Percentiles rank a stretch among this genome's conserved stretches.
Evolutionary conservation across 2,797 vertebrate species (phyloP).

Genomic region (Gambusia yucatana): DNA sequence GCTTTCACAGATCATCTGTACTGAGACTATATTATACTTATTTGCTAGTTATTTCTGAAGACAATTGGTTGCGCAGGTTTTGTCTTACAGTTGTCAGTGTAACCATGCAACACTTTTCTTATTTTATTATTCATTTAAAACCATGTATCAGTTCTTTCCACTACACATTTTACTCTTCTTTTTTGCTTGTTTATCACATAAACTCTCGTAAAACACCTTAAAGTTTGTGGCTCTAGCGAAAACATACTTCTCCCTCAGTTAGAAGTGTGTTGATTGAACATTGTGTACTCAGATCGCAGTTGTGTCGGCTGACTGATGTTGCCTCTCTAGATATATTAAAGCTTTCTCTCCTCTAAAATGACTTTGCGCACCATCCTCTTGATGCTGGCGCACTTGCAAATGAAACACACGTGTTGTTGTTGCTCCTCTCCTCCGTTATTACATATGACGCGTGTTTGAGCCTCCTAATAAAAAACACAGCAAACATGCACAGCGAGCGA

Average conservation of each 20-base stretch:
- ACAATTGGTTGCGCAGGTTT: neutral
- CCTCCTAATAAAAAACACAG: neutral
- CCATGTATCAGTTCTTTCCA: neutral
- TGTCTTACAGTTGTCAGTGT: neutral
- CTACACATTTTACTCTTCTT: neutral
- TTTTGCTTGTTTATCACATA: neutral
- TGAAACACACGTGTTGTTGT: conserved; percentile 76
- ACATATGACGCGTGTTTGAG: conserved; percentile 13
- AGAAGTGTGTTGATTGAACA: conserved; percentile 78
- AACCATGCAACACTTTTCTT: neutral
- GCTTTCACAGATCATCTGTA: neutral
- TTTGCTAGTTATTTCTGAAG: neutral
- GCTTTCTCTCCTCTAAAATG: conserved; percentile 68
- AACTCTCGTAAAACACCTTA: neutral
- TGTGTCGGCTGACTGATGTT: conserved; percentile 72
- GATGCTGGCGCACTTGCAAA: conserved; percentile 72
- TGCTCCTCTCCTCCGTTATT: conserved; percentile 51
- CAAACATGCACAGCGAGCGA: conserved; percentile 9
- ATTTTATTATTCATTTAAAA: neutral
- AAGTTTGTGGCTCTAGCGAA: neutral
- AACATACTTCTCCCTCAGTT: conserved; percentile 52
- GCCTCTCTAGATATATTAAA: conserved; percentile 76
- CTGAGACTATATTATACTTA: neutral
- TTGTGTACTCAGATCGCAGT: conserved; percentile 80
- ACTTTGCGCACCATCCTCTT: conserved; percentile 74